Conservation (phyloP, 2,113 vertebrate genomes). For the Antennarius striatus region DNA sequence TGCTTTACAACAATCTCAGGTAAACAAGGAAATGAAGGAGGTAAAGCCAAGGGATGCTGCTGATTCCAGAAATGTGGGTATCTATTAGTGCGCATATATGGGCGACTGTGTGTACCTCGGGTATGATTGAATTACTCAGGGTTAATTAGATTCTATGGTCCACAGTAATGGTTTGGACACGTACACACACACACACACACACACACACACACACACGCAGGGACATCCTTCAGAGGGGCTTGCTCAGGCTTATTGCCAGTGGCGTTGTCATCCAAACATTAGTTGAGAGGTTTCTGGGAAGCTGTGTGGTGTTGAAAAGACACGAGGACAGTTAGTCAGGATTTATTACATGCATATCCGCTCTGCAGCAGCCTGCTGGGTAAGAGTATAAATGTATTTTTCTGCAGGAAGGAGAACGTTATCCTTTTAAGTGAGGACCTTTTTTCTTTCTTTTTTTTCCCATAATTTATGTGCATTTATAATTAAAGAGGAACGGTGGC, state of each 20-base stretch:
- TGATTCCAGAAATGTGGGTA: constrained; percentile 9
- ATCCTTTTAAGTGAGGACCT: neutral
- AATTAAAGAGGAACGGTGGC: constrained; percentile 57
- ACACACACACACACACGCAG: constrained; percentile 26
- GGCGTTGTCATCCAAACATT: constrained; percentile 44
- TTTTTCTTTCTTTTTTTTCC: constrained; percentile 23
- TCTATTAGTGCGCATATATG: constrained; percentile 20
- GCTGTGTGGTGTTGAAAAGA: constrained; percentile 34
- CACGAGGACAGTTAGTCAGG: constrained; percentile 29
- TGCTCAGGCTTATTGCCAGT: constrained; percentile 50
- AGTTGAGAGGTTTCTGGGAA: constrained; percentile 44
- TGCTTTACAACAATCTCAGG: neutral
- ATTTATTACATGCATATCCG: constrained; percentile 43
- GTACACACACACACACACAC: constrained; percentile 27
- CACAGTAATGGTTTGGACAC: constrained; percentile 47
- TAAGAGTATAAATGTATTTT: neutral
- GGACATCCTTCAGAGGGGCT: constrained; percentile 49
- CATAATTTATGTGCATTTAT: constrained; percentile 50
- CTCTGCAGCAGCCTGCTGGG: neutral
- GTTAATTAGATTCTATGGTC: constrained; percentile 70
- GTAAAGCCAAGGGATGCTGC: constrained; percentile 16
- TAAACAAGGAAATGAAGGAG: constrained; percentile 11
- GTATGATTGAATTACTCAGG: constrained; percentile 71
- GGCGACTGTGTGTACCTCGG: constrained; percentile 43
- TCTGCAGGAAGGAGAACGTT: neutral